These are phyloP conservation scores for Zingel zingel DNA, from an alignment of 2,113 vertebrate species.

Conservation along the genomic window DNA sequence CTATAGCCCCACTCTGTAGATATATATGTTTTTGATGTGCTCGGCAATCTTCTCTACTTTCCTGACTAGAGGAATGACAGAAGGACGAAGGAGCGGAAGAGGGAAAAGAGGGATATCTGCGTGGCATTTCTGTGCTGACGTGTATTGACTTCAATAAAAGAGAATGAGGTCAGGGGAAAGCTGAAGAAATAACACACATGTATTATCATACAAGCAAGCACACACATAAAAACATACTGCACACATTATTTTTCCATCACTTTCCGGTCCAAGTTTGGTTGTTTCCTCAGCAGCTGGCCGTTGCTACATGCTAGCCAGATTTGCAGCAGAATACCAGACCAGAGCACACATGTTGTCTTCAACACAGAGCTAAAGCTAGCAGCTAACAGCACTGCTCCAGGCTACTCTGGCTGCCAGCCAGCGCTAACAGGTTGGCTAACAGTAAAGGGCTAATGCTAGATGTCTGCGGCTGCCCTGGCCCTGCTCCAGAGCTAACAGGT, in stretches of 20 bases:
- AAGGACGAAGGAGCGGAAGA: slow-evolving; percentile 20
- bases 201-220: not conserved
- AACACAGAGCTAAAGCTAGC: slow-evolving; percentile 59
- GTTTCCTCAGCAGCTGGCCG: slow-evolving; percentile 50
- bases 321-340: slow-evolving; percentile 27
- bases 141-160: slow-evolving; percentile 61
- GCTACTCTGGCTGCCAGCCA: slow-evolving; percentile 72
- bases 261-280: slow-evolving; percentile 47
- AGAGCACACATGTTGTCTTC: slow-evolving; percentile 45
- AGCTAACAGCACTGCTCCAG: slow-evolving; percentile 62
- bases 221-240: slow-evolving; percentile 22
- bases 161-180: slow-evolving; percentile 61
- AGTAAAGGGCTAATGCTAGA: slow-evolving; percentile 68
- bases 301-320: slow-evolving; percentile 25
- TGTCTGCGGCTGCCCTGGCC: slow-evolving; percentile 74
- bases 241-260: slow-evolving; percentile 47
- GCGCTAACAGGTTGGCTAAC: slow-evolving; percentile 79
- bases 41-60: not conserved
- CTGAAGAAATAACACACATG: slow-evolving; percentile 47
- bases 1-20: not conserved
- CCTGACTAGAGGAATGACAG: slow-evolving; percentile 21
- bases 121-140: slow-evolving; percentile 65
- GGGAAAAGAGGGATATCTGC: slow-evolving; percentile 51
- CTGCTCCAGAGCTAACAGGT: slow-evolving; percentile 81
- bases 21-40: slow-evolving; percentile 26